These are phyloP conservation scores for Tokudaia tokunoshimensis DNA, from an alignment of 2,797 vertebrate genomes.

Conservation along the genomic window DNA sequence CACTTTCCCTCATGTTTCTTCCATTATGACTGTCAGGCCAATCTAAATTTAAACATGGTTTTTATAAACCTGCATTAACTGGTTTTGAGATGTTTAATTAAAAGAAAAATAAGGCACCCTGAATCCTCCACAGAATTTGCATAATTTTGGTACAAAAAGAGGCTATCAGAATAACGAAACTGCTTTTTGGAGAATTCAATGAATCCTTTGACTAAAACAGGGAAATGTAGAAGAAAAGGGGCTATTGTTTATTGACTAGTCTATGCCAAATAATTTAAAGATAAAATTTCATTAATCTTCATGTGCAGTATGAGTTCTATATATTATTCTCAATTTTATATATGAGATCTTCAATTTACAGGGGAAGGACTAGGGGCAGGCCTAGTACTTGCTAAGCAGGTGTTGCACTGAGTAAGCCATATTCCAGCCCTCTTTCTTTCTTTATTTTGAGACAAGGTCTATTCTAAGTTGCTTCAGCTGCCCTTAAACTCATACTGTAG, in stretches of 20 bases:
- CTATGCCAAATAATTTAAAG: slow-evolving; percentile 36
- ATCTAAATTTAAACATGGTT: slow-evolving; percentile 49
- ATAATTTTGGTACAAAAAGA: slow-evolving; percentile 22
- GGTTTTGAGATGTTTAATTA: slow-evolving; percentile 48
- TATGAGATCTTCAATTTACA: slow-evolving; percentile 32
- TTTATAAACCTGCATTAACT: slow-evolving; percentile 45
- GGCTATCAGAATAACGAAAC: neutral
- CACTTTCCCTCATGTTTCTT: neutral
- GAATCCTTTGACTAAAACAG: slow-evolving; percentile 1
- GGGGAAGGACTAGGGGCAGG: too few relatives aligned
- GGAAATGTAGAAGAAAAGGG: neutral
- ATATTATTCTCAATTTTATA: neutral
- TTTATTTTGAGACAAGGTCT: neutral
- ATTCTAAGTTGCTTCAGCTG: neutral
- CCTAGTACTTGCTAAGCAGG: neutral
- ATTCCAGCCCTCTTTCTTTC: neutral
- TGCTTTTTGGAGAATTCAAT: neutral
- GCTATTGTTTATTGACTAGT: slow-evolving; percentile 13
- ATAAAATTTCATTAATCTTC: slow-evolving; percentile 65
- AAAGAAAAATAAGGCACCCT: slow-evolving; percentile 38
- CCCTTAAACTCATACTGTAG: neutral
- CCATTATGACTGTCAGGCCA: slow-evolving; percentile 20
- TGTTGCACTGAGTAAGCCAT: neutral
- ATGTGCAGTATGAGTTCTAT: neutral
- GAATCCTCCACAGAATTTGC: slow-evolving; percentile 21